Evolutionary conservation across 1,140 invertebrate genomes (phyloP).

Genomic region (Drosophila sp.): DNA sequence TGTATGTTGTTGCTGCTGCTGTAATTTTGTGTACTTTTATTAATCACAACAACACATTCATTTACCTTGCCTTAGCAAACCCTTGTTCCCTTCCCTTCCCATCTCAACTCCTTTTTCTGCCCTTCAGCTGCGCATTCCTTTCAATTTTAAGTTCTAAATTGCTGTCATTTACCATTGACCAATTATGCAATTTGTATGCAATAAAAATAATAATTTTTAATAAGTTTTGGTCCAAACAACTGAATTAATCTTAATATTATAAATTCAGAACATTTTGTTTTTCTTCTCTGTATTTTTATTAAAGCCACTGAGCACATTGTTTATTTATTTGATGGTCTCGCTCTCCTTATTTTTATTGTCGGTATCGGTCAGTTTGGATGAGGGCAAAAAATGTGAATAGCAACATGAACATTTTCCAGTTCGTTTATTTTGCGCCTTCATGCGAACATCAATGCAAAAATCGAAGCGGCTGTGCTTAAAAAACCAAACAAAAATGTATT

Average conservation of each 20-base stretch:
- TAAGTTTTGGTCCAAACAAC: conserved; percentile 23
- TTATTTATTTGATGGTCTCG: conserved; percentile 64
- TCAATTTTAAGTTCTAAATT: conserved; percentile 38
- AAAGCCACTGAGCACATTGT: conserved; percentile 53
- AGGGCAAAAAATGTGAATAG: conserved; percentile 22
- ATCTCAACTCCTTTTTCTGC: neutral
- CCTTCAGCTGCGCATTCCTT: conserved; percentile 37
- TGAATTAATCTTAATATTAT: conserved; percentile 21
- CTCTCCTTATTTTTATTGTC: conserved; percentile 15
- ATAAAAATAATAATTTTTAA: conserved; percentile 76
- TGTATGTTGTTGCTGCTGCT: conserved; percentile 47
- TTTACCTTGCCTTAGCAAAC: conserved; percentile 34
- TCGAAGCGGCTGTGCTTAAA: conserved; percentile 31
- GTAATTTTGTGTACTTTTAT: conserved; percentile 78
- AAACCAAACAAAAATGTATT: conserved; percentile 6
- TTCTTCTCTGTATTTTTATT: conserved; percentile 42
- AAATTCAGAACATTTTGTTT: conserved; percentile 41
- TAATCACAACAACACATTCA: conserved; percentile 81
- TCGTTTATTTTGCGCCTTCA: conserved; percentile 68
- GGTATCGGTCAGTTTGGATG: neutral
- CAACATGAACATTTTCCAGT: conserved; percentile 67
- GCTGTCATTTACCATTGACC: conserved; percentile 75
- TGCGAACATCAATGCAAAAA: conserved; percentile 71
- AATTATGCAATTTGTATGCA: conserved; percentile 81
- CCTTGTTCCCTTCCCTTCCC: neutral